Evolutionary conservation across 2,113 vertebrate genomes (phyloP).

Genomic region (Spheniscus mendiculus): DNA sequence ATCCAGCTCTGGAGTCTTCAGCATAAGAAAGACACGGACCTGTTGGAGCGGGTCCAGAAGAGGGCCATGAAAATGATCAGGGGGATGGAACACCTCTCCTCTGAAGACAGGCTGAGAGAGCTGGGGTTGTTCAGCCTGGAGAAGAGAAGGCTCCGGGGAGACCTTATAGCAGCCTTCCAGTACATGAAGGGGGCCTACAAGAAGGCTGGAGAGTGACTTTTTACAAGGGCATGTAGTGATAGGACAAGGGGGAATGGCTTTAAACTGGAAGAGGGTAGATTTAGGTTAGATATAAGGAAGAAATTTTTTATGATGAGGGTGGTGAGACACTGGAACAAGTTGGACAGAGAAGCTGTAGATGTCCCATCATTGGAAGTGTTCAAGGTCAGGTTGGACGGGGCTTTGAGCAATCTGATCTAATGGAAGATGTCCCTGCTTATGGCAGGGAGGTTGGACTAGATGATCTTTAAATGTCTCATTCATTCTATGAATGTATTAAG

Average conservation of each 20-base stretch:
- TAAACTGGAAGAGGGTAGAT: neutral
- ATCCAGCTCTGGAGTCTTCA: too few relatives aligned
- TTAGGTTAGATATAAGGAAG: neutral
- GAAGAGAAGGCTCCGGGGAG: neutral
- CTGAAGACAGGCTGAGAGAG: neutral
- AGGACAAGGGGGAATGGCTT: neutral
- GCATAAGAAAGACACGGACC: too few relatives aligned
- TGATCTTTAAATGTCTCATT: neutral
- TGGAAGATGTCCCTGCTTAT: too few relatives aligned
- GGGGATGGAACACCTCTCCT: neutral
- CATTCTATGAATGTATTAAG: neutral
- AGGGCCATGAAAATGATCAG: neutral
- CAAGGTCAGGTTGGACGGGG: neutral
- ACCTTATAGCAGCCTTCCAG: neutral
- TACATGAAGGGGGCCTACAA: neutral
- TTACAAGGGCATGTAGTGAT: neutral
- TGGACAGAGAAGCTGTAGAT: too few relatives aligned
- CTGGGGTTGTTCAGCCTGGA: neutral
- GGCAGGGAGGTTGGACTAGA: neutral
- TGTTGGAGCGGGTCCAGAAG: neutral
- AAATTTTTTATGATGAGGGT: neutral
- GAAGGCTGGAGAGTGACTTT: neutral
- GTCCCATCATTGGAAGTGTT: neutral
- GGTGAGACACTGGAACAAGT: neutral
- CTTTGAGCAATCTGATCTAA: neutral